phyloP scores from a whole-genome alignment of 2,888 invertebrate genomes.

The Andrena haemorrhoa region DNA sequence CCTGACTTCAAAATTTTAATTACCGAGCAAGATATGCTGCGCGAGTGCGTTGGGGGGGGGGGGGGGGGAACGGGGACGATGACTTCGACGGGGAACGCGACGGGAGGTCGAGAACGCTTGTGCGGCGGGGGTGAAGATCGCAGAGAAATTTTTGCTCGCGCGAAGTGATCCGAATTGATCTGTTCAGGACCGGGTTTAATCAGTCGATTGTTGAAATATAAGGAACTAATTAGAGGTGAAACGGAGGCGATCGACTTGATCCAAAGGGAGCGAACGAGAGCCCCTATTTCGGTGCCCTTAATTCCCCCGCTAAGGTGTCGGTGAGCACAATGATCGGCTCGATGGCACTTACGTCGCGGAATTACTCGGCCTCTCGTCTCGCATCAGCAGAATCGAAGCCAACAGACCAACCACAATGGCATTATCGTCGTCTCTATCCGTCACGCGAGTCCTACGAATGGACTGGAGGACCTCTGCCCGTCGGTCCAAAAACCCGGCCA shows the following conservation, averaged over 20 bases:
- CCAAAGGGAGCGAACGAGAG: neutral
- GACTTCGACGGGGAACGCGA: neutral
- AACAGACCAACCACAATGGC: conserved; percentile 24
- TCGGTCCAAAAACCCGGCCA: neutral
- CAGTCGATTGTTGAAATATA: no score
- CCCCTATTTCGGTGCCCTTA: neutral
- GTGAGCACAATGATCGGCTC: conserved; percentile 18
- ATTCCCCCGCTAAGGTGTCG: conserved; percentile 33
- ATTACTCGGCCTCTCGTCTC: conserved; percentile 28
- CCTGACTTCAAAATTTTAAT: conserved; percentile 48
- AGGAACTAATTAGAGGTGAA: conserved; percentile 7
- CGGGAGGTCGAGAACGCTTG: neutral
- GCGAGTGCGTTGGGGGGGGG: neutral
- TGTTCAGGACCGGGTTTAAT: neutral
- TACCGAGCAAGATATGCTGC: conserved; percentile 9
- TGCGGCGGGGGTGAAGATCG: neutral
- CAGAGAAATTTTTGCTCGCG: neutral
- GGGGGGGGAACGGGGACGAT: neutral
- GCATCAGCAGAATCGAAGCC: conserved; percentile 17
- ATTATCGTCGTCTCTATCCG: conserved; percentile 42
- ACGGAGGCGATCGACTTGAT: conserved; percentile 1
- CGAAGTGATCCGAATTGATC: neutral
- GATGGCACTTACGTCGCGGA: conserved; percentile 21
- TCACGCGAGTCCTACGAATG: conserved; percentile 16
- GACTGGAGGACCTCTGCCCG: conserved; percentile 13